Base-by-base conservation (phyloP, 2,888 invertebrate species). In the Nymphalis urticae region DNA sequence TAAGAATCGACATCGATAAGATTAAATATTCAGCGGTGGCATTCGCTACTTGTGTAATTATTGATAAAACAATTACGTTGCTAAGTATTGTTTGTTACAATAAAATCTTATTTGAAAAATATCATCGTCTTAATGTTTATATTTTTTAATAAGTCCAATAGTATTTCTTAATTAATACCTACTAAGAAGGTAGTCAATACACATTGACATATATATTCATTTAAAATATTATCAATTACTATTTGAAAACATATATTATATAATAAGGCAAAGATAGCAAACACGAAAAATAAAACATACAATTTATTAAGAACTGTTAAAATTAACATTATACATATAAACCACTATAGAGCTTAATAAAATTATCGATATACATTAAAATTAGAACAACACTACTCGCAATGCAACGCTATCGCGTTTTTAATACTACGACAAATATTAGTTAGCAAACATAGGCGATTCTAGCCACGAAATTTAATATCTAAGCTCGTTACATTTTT, bases 321-420 rank as follows among this genome's bases (percentile, higher is more conserved):
- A 27, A 16, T 16, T 5, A 27, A 54, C 27, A 53, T 24, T 53
- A 3, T 24, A 50, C 17, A n/a, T 27, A 17, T 54, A 16, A 54
- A 17, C 13, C 24, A 16, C n/a, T 8, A 17, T 5, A 50, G 2
- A 19, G 2, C 50, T 7, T 50, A n/a, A 50, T 16, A 54, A 54
- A 36, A 19, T 10, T 72, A 74, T 77, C 77, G 77, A 76, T 66
- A 72, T 63, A 51, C 56, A 19, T 63, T 36, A 69, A 65, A 21
- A 61, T 27, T 6, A 62, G 64, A 72, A 68, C 85, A 83, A 76
- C 87, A 77, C 87, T 87, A 83, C 21, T 48, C 63, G 60, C 76
- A 76, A 75, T 90, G 89, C 90, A 87, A 78, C 77, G 80, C 88
- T 89, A 89, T 90, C 90, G 83, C 84, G 76, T 83, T 85, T 84